These are phyloP conservation scores for Procavia capensis DNA, from an alignment of 2,113 vertebrate genomes.

Conservation along the genomic window DNA sequence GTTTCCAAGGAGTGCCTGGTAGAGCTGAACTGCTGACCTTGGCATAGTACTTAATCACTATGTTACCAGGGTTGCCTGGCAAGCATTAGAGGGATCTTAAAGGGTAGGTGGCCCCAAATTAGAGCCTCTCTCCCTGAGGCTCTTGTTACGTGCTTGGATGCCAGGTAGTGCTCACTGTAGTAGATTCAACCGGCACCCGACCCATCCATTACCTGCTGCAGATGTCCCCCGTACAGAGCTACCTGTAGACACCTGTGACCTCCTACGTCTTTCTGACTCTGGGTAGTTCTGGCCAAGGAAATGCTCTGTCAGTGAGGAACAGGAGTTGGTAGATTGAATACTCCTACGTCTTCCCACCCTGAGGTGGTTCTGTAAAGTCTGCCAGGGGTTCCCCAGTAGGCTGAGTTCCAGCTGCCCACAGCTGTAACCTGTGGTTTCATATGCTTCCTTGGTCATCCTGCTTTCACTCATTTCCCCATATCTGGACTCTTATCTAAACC, in stretches of 20 bases:
- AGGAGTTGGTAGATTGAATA: neutral
- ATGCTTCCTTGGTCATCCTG: neutral
- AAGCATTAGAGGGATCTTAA: neutral
- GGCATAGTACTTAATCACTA: no score
- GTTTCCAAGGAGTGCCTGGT: no score
- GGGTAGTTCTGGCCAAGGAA: neutral
- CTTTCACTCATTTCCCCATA: neutral
- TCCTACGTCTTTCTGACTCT: neutral
- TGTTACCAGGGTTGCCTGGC: no score
- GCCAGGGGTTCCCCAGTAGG: rapidly evolving
- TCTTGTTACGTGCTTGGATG: neutral
- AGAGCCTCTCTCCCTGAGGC: neutral
- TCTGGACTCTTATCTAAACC: neutral
- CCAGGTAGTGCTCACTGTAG: no score
- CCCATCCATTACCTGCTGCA: neutral
- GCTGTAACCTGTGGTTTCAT: neutral
- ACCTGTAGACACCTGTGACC: neutral
- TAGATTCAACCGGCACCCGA: neutral
- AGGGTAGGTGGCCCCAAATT: neutral
- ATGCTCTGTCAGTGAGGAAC: neutral
- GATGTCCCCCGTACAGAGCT: neutral
- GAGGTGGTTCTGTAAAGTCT: neutral
- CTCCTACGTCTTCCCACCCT: neutral
- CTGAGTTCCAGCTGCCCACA: neutral
- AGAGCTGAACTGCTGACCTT: no score